These are phyloP conservation scores for Ditula angustiorana DNA, from an alignment of 2,888 invertebrate genomes.

Conservation along the genomic window DNA sequence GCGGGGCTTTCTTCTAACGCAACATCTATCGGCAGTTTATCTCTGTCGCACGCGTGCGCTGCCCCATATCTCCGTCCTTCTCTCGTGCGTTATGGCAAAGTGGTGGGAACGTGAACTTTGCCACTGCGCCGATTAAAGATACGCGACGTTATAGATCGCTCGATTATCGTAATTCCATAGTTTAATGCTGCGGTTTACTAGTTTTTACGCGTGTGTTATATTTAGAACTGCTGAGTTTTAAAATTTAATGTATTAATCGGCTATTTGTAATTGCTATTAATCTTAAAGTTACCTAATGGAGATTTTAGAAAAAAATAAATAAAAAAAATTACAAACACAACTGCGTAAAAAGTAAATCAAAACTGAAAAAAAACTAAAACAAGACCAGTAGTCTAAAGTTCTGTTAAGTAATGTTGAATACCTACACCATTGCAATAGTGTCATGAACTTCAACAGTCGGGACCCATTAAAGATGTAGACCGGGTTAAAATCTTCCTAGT, in stretches of 20 bases:
- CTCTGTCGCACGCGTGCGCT: constrained; percentile 51
- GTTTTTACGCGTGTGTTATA: constrained; percentile 47
- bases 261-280: neutral
- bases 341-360: no score
- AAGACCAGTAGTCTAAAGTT: no score
- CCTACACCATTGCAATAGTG: no score
- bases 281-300: no score
- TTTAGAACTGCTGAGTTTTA: neutral
- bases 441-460: no score
- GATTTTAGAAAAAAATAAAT: no score
- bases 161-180: constrained; percentile 70
- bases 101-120: constrained; percentile 83
- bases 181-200: constrained; percentile 49
- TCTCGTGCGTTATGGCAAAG: constrained; percentile 61
- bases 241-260: neutral
- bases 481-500: no score
- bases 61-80: constrained; percentile 52
- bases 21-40: constrained; percentile 72
- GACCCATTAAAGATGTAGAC: no score
- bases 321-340: no score
- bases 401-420: no score
- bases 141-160: constrained; percentile 77
- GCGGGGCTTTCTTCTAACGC: constrained; percentile 82
- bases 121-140: constrained; percentile 79
- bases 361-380: no score